Conservation (phyloP, 2,113 vertebrate species). For the Sceloporus tristichus region DNA sequence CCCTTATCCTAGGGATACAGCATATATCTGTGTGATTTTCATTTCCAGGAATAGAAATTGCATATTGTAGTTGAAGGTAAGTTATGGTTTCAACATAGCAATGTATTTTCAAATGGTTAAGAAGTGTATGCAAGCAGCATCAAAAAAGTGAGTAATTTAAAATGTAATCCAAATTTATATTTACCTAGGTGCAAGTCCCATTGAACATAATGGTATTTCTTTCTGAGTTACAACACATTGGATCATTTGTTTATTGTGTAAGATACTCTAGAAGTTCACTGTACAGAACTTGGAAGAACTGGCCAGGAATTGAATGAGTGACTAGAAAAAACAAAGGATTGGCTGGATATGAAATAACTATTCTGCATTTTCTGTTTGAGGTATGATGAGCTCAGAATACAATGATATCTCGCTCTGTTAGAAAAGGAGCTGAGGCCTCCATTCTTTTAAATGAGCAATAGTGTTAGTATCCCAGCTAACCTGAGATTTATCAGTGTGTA, state of each 20-base stretch:
- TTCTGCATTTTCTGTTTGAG: background rate
- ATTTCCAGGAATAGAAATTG: conserved; percentile 5
- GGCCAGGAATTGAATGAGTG: background rate
- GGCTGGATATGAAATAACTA: background rate
- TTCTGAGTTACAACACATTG: background rate
- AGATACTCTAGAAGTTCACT: background rate
- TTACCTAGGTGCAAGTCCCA: background rate
- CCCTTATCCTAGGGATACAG: background rate
- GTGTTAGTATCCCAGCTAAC: background rate
- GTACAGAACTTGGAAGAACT: background rate
- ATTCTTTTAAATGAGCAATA: background rate
- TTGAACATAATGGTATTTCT: background rate
- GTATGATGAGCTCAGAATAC: background rate
- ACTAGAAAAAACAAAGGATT: background rate
- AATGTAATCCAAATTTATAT: background rate
- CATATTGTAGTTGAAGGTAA: background rate
- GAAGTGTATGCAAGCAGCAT: no score
- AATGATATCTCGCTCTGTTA: background rate
- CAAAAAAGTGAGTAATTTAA: background rate
- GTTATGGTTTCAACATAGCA: background rate
- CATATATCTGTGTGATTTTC: conserved; percentile 3
- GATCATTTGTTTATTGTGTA: background rate
- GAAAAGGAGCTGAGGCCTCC: background rate
- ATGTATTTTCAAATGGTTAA: background rate
- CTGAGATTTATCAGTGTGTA: no score